Evolutionary conservation across 2,888 invertebrate genomes (phyloP).

Genomic region (Eueremaeus valkanovi): DNA sequence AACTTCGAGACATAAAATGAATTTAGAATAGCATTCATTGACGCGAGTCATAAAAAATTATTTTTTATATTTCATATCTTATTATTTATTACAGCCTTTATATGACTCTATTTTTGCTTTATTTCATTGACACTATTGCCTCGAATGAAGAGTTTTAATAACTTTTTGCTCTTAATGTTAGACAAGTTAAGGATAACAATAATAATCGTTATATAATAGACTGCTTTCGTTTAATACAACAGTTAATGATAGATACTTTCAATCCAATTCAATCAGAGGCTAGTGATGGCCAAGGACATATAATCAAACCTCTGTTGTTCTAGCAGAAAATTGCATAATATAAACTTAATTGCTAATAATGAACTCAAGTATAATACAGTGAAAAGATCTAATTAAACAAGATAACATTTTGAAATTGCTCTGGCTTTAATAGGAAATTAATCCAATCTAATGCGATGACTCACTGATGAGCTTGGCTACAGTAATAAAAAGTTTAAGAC

Average conservation of each 20-base stretch:
- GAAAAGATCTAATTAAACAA: too few relatives aligned
- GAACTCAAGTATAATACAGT: too few relatives aligned
- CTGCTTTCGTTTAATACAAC: neutral
- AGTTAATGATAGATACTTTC: neutral
- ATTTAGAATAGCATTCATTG: neutral
- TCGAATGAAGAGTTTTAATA: neutral
- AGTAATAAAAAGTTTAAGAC: too few relatives aligned
- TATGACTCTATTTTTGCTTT: neutral
- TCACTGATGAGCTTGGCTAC: too few relatives aligned
- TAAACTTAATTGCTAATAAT: too few relatives aligned
- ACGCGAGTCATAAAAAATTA: slow-evolving; percentile 2
- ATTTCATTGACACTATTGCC: neutral
- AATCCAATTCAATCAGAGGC: neutral
- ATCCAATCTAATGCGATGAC: too few relatives aligned
- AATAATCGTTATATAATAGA: slow-evolving; percentile 13
- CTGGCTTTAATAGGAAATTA: too few relatives aligned
- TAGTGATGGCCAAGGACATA: too few relatives aligned
- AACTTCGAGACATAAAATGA: neutral
- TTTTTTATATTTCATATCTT: neutral
- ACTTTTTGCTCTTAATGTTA: neutral
- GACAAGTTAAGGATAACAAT: neutral
- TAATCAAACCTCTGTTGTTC: too few relatives aligned
- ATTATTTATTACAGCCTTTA: neutral
- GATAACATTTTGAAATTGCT: too few relatives aligned
- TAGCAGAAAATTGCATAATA: too few relatives aligned